Evolutionary conservation across 2,888 invertebrate species (phyloP).

Genomic region (Steinernema scapterisci): DNA sequence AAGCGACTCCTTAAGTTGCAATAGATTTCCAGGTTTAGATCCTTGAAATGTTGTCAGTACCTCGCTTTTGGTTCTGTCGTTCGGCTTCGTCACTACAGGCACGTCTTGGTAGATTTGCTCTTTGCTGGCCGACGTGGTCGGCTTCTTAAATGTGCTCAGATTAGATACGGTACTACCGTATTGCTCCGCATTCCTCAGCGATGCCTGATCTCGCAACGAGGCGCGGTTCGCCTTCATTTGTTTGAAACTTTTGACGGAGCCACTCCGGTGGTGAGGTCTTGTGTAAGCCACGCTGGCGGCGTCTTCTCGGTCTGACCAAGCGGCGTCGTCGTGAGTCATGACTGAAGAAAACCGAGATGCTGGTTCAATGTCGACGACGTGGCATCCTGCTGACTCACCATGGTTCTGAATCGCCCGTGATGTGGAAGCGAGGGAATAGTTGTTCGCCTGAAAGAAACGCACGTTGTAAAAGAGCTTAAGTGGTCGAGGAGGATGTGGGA

Average conservation of each 20-base stretch:
- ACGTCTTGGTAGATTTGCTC: slow-evolving; percentile 15
- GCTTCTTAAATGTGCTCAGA: neutral
- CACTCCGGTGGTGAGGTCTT: slow-evolving; percentile 3
- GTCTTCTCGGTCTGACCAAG: slow-evolving; percentile 23
- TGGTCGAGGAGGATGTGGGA: neutral
- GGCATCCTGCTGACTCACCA: slow-evolving; percentile 22
- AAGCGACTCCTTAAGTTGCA: neutral
- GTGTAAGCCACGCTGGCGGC: neutral
- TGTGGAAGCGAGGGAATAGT: slow-evolving; percentile 17
- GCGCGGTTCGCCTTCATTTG: slow-evolving; percentile 16
- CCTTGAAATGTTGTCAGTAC: neutral
- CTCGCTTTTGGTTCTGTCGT: slow-evolving; percentile 7
- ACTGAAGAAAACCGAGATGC: neutral
- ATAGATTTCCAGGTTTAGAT: neutral
- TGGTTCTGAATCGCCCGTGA: slow-evolving; percentile 14
- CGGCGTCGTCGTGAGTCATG: slow-evolving; percentile 18
- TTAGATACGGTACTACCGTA: slow-evolving; percentile 13
- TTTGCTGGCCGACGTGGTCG: too few species aligned
- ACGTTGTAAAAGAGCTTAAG: neutral
- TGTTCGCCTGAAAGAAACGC: slow-evolving; percentile 8
- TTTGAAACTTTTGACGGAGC: slow-evolving; percentile 21
- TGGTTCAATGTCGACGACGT: neutral
- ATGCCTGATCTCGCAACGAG: slow-evolving; percentile 1
- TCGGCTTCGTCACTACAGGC: neutral
- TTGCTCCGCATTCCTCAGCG: slow-evolving; percentile 2